A percentile compares a stretch with the other conserved stretches of the same genome.
Evolutionary conservation across 1,140 invertebrate genomes (phyloP).

Genomic region (Drosophila aff.): DNA sequence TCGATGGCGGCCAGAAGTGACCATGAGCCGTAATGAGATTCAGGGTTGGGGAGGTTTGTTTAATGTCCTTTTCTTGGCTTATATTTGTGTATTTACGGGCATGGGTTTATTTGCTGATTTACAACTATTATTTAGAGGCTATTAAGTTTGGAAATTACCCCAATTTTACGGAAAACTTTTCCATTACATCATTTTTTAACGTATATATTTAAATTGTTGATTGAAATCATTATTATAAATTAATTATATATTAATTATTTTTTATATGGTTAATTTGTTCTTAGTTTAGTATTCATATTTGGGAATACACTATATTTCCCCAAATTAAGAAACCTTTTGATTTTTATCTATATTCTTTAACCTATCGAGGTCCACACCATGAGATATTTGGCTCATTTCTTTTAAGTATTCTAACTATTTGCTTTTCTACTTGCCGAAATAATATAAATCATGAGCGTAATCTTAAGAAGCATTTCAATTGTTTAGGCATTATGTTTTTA

Average conservation of each 20-base stretch:
- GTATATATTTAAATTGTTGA: background rate
- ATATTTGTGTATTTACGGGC: background rate
- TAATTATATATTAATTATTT: too few species aligned
- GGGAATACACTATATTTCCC: too few species aligned
- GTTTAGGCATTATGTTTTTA: background rate
- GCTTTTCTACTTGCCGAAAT: too few species aligned
- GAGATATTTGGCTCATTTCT: too few species aligned
- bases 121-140: background rate
- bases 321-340: too few species aligned
- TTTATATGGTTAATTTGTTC: too few species aligned
- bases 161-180: background rate
- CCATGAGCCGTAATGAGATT: conserved; percentile 9
- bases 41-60: background rate
- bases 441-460: background rate
- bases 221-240: too few species aligned
- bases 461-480: background rate
- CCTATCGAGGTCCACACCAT: too few species aligned
- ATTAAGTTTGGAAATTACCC: background rate
- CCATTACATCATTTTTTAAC: background rate
- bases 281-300: too few species aligned
- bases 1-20: conserved; percentile 38
- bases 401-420: too few species aligned
- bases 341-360: too few species aligned
- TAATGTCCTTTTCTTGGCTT: background rate
- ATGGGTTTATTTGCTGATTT: conserved; percentile 3